Conservation (phyloP, 2,888 invertebrate species). For the Sphaeridia pumilis region DNA sequence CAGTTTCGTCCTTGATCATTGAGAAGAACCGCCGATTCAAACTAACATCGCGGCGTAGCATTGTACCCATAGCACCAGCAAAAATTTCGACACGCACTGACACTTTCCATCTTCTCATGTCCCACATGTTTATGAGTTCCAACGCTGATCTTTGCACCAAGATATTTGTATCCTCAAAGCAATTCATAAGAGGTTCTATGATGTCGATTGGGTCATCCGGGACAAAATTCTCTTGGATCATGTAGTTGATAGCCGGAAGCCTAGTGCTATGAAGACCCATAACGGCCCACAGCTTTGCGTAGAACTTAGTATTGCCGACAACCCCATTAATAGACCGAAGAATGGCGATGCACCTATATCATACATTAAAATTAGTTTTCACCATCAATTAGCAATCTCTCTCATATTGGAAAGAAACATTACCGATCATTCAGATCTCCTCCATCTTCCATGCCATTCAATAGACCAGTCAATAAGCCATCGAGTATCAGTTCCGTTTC, state of each 20-base stretch:
- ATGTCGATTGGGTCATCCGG: conserved; percentile 11
- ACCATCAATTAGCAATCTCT: no score
- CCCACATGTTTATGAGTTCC: conserved; percentile 51
- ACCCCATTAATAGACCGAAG: conserved; percentile 61
- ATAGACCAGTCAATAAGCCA: conserved; percentile 73
- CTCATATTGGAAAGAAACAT: conserved; percentile 21
- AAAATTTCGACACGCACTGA: conserved; percentile 8
- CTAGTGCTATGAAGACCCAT: conserved; percentile 68
- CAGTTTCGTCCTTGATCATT: conserved; percentile 11
- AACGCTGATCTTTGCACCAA: conserved; percentile 74
- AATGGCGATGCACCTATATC: conserved; percentile 49
- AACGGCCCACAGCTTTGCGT: conserved; percentile 78
- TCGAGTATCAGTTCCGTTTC: conserved; percentile 65
- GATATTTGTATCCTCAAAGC: conserved; percentile 19
- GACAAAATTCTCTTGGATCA: conserved; percentile 46
- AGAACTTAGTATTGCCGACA: conserved; percentile 66
- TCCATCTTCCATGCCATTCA: conserved; percentile 72
- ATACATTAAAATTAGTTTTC: no score
- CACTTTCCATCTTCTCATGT: conserved; percentile 6
- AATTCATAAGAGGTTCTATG: conserved; percentile 9
- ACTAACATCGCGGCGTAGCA: conserved; percentile 69
- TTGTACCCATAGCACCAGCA: conserved; percentile 17
- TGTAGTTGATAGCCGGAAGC: conserved; percentile 67
- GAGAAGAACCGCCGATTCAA: conserved; percentile 52
- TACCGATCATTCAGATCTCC: conserved; percentile 64